Evolutionary conservation across 2,113 vertebrate genomes (phyloP).

Genomic region (Bujurquina vittata): DNA sequence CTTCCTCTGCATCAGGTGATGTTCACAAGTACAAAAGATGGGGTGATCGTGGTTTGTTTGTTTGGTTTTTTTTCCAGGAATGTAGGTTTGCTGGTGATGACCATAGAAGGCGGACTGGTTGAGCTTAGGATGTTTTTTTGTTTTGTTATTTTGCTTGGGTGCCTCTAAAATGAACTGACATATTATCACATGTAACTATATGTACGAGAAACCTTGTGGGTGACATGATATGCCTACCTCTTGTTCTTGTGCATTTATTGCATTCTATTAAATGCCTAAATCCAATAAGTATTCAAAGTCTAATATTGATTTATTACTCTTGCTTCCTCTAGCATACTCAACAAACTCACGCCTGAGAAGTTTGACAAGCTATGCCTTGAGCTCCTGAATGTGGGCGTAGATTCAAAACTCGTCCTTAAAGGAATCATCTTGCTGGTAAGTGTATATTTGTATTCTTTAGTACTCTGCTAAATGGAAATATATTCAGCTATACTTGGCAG

Average conservation of each 20-base stretch:
- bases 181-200: background rate
- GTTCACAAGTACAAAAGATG: conserved; percentile 16
- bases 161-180: background rate
- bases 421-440: conserved; percentile 99
- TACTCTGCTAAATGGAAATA: background rate
- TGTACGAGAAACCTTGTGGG: background rate
- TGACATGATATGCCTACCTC: background rate
- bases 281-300: background rate
- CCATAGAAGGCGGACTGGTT: background rate
- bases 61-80: background rate
- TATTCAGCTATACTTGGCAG: conserved; percentile 12
- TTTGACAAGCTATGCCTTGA: conserved; percentile 99
- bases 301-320: background rate
- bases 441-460: background rate
- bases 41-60: background rate
- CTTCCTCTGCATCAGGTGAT: conserved; percentile 20
- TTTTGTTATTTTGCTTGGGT: background rate
- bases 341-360: conserved; percentile 99
- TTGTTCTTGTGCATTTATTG: background rate
- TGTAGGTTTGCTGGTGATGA: background rate
- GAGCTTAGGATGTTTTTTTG: background rate
- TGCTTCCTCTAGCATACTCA: conserved; percentile 89
- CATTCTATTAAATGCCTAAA: background rate
- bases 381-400: conserved; percentile 99
- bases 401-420: conserved; percentile 99